A percentile compares a stretch with the other conserved stretches of the same genome.
These are phyloP conservation scores for Diadumene lineata DNA, from an alignment of 92 coral and sea anemone genomes.

Conservation along the genomic window DNA sequence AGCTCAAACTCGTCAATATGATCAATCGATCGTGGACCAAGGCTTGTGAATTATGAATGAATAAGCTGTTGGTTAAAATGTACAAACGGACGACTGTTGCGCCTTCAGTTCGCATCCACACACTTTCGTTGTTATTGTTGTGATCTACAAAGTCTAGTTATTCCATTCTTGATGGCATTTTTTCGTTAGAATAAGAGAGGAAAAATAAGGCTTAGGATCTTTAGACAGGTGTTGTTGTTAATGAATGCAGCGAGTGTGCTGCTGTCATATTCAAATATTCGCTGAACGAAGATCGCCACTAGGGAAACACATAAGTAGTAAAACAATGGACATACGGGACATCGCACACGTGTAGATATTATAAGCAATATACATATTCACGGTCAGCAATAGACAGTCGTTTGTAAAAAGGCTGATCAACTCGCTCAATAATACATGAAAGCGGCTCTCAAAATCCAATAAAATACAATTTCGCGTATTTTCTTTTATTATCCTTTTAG, in stretches of 20 bases:
- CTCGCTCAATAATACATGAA: too few relatives aligned
- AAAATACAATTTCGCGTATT: too few relatives aligned
- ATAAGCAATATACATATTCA: neutral
- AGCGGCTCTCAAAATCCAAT: too few relatives aligned
- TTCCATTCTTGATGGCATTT: neutral
- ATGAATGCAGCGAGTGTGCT: constrained; percentile 53
- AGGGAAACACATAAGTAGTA: constrained; percentile 24
- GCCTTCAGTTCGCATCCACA: neutral
- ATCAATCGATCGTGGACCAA: neutral
- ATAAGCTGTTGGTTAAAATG: neutral
- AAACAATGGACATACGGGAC: constrained; percentile 48
- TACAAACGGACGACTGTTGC: neutral
- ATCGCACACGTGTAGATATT: constrained; percentile 12
- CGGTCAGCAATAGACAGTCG: neutral
- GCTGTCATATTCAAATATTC: constrained; percentile 85
- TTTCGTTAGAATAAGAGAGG: constrained; percentile 11
- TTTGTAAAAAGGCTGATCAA: too few relatives aligned
- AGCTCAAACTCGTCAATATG: neutral
- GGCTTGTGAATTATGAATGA: constrained; percentile 1
- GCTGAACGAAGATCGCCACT: constrained; percentile 7
- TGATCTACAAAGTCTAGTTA: neutral
- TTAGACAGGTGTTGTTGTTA: constrained; percentile 70
- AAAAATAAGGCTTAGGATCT: constrained; percentile 11
- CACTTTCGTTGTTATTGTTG: neutral
- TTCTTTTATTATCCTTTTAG: too few relatives aligned